Evolutionary conservation across 1,140 invertebrate species (phyloP).

Genomic region (Agrilus planipennis): DNA sequence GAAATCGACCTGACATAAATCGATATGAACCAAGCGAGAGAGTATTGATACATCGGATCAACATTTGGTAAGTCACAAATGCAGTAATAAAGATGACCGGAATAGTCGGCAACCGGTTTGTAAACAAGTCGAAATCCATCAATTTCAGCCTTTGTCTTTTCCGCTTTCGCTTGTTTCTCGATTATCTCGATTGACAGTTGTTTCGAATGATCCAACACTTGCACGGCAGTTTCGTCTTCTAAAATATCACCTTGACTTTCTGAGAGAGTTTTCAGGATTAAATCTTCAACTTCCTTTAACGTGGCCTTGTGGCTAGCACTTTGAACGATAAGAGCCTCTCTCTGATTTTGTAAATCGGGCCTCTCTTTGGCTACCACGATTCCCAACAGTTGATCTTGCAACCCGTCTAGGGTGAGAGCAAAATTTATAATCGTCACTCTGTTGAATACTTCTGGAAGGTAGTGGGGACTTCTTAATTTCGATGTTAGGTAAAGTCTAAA

Average conservation of each 20-base stretch:
- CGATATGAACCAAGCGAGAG: constrained; percentile 86
- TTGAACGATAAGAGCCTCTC: constrained; percentile 75
- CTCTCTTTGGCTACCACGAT: constrained; percentile 86
- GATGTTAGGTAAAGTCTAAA: constrained; percentile 85
- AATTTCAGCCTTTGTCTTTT: constrained; percentile 47
- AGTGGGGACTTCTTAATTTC: constrained; percentile 81
- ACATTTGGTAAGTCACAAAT: constrained; percentile 85
- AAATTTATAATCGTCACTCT: constrained; percentile 90
- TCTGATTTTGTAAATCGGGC: constrained; percentile 79
- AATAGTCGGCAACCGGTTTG: constrained; percentile 72
- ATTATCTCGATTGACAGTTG: constrained; percentile 67
- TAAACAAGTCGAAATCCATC: constrained; percentile 75
- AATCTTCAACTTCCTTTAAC: constrained; percentile 79
- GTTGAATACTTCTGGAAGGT: constrained; percentile 79
- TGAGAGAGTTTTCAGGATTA: constrained; percentile 80
- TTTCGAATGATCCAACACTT: constrained; percentile 80
- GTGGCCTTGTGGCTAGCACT: constrained; percentile 72
- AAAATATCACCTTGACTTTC: constrained; percentile 78
- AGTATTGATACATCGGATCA: constrained; percentile 94
- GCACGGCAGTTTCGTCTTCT: constrained; percentile 83
- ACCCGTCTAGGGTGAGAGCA: constrained; percentile 74
- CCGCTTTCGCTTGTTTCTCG: constrained; percentile 67
- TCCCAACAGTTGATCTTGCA: constrained; percentile 86
- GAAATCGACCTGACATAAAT: constrained; percentile 82
- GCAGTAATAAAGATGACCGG: constrained; percentile 82